Conservation (phyloP, 2,113 vertebrate species). For the Vimba vimba region DNA sequence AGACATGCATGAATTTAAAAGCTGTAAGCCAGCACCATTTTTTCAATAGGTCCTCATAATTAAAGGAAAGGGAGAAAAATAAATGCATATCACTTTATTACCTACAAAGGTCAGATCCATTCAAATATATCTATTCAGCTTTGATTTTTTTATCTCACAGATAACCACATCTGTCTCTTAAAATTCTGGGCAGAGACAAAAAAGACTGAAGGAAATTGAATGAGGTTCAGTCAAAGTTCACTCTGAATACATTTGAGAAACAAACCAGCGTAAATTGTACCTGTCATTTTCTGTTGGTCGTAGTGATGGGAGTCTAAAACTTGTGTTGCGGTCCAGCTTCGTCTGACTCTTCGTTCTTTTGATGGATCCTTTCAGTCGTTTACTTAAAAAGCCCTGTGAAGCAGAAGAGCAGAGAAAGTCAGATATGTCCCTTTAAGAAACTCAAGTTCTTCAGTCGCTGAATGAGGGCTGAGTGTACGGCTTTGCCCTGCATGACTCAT, state of each 20-base stretch:
- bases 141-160: neutral
- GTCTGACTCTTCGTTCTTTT: slow-evolving; percentile 97
- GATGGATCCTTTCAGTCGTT: slow-evolving; percentile 95
- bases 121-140: neutral
- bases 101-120: neutral
- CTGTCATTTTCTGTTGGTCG: slow-evolving; percentile 84
- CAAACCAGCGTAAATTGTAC: slow-evolving; percentile 66
- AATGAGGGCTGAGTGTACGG: neutral
- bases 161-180: neutral
- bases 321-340: slow-evolving; percentile 92
- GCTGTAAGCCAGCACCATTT: neutral
- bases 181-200: neutral
- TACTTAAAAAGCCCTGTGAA: slow-evolving; percentile 94
- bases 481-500: slow-evolving; percentile 19
- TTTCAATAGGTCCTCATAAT: neutral
- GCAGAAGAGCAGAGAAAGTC: slow-evolving; percentile 49
- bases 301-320: slow-evolving; percentile 89
- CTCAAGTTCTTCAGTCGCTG: neutral
- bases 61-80: neutral
- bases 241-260: neutral
- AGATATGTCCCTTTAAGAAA: neutral
- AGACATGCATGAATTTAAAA: neutral
- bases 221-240: neutral
- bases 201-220: neutral
- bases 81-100: neutral